A percentile compares a stretch with the other conserved stretches of the same genome.
These are phyloP conservation scores for Garrulus glandarius DNA, from an alignment of 2,797 vertebrate genomes.

Conservation along the genomic window DNA sequence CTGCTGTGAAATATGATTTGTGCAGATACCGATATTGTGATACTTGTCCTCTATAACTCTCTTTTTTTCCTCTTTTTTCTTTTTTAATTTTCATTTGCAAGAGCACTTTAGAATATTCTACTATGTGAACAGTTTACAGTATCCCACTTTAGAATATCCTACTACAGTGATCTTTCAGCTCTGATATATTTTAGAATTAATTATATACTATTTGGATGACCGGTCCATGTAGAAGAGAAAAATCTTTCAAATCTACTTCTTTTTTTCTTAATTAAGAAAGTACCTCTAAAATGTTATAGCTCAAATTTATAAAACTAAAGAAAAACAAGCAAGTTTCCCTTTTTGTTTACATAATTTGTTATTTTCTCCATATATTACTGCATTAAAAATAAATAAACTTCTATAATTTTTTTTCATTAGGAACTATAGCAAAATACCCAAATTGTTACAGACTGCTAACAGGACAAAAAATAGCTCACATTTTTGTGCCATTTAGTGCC, in stretches of 20 bases:
- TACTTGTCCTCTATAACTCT: neutral
- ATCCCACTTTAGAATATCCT: neutral
- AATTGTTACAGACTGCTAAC: slow-evolving; percentile 76
- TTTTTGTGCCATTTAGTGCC: slow-evolving; percentile 75
- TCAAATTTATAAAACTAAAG: slow-evolving; percentile 79
- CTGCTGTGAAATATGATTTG: slow-evolving; percentile 34
- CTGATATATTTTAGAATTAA: slow-evolving; percentile 31
- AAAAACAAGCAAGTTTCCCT: slow-evolving; percentile 71
- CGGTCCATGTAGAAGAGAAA: slow-evolving; percentile 64
- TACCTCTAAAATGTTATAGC: slow-evolving; percentile 71
- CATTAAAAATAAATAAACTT: slow-evolving; percentile 84
- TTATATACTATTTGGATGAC: slow-evolving; percentile 37
- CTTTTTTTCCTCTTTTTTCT: neutral
- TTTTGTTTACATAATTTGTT: slow-evolving; percentile 77
- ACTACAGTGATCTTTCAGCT: slow-evolving; percentile 36
- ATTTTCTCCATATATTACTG: slow-evolving; percentile 82
- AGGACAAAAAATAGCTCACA: slow-evolving; percentile 69
- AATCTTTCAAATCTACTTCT: slow-evolving; percentile 58
- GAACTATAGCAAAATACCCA: slow-evolving; percentile 81
- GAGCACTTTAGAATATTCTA: neutral
- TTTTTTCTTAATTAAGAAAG: slow-evolving; percentile 38
- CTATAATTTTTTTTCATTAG: slow-evolving; percentile 72
- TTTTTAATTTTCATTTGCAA: neutral
- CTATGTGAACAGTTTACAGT: neutral
- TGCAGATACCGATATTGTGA: neutral